phyloP scores from a whole-genome alignment of 2,888 invertebrate genomes.

The Zelleria hepariella region DNA sequence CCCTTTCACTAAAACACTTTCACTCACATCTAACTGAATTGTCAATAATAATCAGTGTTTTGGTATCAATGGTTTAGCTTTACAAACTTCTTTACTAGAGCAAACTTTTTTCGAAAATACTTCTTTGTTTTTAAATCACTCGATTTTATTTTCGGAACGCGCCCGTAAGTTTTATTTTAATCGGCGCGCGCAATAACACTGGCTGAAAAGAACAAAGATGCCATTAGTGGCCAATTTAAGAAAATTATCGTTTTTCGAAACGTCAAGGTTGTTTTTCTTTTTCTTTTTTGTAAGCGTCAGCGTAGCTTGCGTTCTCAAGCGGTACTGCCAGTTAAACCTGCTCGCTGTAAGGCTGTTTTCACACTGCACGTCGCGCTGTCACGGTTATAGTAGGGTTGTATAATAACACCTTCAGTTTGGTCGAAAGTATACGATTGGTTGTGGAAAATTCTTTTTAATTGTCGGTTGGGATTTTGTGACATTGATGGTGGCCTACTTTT shows the following conservation, averaged over 20 bases:
- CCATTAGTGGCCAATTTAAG: background rate
- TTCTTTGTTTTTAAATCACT: background rate
- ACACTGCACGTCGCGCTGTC: conserved; percentile 18
- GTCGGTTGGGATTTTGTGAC: background rate
- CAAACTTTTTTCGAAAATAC: background rate
- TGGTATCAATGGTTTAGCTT: background rate
- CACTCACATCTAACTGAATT: conserved; percentile 27
- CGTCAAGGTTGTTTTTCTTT: background rate
- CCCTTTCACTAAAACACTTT: conserved; percentile 66
- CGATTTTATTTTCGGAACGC: background rate
- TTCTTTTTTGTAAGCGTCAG: conserved; percentile 18
- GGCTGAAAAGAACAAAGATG: background rate
- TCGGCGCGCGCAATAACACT: background rate
- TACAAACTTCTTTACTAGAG: background rate
- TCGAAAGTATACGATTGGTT: conserved; percentile 41
- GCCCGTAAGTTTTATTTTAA: background rate
- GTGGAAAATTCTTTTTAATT: conserved; percentile 26
- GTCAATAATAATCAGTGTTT: background rate
- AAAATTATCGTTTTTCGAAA: background rate
- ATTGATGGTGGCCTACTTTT: background rate
- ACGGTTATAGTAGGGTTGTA: conserved; percentile 36
- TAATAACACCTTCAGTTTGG: conserved; percentile 12
- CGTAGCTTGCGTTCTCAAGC: conserved; percentile 23
- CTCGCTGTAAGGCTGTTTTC: conserved; percentile 25
- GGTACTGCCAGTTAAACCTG: conserved; percentile 53